phyloP scores from a whole-genome alignment of 2,113 vertebrate species.

The Actenoides hombroni region DNA sequence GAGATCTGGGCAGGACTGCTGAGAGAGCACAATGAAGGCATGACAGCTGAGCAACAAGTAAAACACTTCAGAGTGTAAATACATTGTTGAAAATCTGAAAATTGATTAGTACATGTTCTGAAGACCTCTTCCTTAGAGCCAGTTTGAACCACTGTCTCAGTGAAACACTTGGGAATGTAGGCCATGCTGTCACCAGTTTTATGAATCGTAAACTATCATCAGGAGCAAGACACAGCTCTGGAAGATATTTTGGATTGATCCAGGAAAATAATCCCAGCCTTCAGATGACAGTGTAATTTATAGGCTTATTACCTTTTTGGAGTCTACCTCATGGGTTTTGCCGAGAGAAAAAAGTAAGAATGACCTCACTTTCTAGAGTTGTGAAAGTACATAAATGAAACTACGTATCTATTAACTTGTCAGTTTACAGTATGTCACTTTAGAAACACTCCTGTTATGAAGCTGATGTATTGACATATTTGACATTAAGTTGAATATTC shows the following conservation, averaged over 20 bases:
- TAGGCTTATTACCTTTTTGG: neutral
- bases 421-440: neutral
- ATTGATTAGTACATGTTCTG: fast-evolving
- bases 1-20: neutral
- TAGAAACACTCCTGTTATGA: neutral
- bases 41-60: neutral
- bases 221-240: neutral
- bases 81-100: neutral
- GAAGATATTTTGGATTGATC: neutral
- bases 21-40: neutral
- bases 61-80: neutral
- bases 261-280: neutral
- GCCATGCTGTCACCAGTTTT: neutral
- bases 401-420: neutral
- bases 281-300: neutral
- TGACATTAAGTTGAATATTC: neutral
- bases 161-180: neutral
- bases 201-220: neutral
- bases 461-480: neutral
- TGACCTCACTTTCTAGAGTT: neutral
- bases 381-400: neutral
- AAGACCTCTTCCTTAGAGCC: neutral
- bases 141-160: neutral
- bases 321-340: neutral
- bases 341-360: neutral